Percentiles rank a stretch among this genome's conserved stretches.
Conservation (phyloP, 2,113 vertebrate species). For the Dasyurus viverrinus region DNA sequence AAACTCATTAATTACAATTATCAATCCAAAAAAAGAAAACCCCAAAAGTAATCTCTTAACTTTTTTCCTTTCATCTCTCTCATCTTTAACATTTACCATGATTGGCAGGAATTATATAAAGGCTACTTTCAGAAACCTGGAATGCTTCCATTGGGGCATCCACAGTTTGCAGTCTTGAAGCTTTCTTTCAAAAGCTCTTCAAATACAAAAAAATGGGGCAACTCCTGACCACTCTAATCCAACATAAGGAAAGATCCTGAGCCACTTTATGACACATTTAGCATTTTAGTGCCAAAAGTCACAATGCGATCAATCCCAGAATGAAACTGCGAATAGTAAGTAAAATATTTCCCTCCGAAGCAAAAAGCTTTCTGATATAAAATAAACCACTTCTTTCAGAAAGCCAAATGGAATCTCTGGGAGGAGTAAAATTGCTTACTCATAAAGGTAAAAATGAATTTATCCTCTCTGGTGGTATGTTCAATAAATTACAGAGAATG, state of each 20-base stretch:
- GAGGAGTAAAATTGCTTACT: constrained; percentile 49
- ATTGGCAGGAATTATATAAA: neutral
- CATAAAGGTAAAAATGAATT: constrained; percentile 49
- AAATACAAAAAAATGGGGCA: neutral
- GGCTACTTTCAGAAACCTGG: neutral
- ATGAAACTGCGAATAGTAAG: constrained; percentile 2
- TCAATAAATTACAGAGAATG: constrained; percentile 48
- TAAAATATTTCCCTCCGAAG: constrained; percentile 8
- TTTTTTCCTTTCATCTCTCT: neutral
- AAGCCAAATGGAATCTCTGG: constrained; percentile 31
- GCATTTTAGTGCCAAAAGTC: constrained; percentile 19
- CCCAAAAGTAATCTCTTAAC: neutral
- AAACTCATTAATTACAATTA: neutral
- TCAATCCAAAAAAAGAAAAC: neutral
- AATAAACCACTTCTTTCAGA: neutral
- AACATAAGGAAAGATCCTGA: constrained; percentile 23
- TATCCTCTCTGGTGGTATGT: constrained; percentile 26
- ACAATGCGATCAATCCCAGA: constrained; percentile 7
- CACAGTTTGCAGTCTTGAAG: neutral
- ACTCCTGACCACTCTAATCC: neutral
- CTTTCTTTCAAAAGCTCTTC: neutral
- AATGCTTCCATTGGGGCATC: neutral
- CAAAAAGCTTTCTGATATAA: constrained; percentile 55
- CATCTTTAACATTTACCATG: neutral
- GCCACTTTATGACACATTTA: neutral